These are phyloP conservation scores for Mellilla xanthometata DNA, from an alignment of 2,888 invertebrate genomes.

Conservation along the genomic window DNA sequence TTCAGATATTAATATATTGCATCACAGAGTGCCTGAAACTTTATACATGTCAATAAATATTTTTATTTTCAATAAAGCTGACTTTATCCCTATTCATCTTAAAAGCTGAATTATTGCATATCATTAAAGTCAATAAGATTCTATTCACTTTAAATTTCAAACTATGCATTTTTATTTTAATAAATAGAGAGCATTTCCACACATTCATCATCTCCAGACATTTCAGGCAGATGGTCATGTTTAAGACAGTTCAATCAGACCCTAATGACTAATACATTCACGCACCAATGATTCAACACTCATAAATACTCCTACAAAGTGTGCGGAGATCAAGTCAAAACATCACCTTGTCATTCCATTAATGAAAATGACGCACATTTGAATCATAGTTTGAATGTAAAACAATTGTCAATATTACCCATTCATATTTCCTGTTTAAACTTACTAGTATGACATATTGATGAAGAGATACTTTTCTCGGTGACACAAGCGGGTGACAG, in stretches of 20 bases:
- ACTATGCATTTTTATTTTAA: slow-evolving; percentile 23
- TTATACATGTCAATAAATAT: slow-evolving; percentile 19
- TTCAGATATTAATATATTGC: no score
- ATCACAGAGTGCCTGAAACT: slow-evolving; percentile 2
- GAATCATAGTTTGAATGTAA: slow-evolving; percentile 5
- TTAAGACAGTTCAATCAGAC: neutral
- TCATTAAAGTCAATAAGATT: slow-evolving; percentile 9
- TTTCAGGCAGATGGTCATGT: slow-evolving; percentile 4
- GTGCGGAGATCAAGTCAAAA: slow-evolving; percentile 5
- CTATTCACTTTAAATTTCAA: slow-evolving; percentile 9
- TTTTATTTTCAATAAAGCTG: slow-evolving; percentile 21
- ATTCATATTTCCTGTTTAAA: neutral
- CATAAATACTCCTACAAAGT: neutral
- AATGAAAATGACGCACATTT: slow-evolving; percentile 1
- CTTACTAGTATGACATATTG: no score
- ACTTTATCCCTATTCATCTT: slow-evolving; percentile 18
- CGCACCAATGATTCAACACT: slow-evolving; percentile 17
- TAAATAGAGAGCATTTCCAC: slow-evolving; percentile 28
- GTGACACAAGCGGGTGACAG: no score
- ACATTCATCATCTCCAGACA: slow-evolving; percentile 21
- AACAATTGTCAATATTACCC: slow-evolving; percentile 31
- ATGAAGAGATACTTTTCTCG: no score
- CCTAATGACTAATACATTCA: slow-evolving; percentile 11
- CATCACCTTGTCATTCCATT: neutral
- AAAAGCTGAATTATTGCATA: slow-evolving; percentile 25